Base-by-base conservation (phyloP, 2,797 vertebrate genomes). In the Cichlasoma orientale region DNA sequence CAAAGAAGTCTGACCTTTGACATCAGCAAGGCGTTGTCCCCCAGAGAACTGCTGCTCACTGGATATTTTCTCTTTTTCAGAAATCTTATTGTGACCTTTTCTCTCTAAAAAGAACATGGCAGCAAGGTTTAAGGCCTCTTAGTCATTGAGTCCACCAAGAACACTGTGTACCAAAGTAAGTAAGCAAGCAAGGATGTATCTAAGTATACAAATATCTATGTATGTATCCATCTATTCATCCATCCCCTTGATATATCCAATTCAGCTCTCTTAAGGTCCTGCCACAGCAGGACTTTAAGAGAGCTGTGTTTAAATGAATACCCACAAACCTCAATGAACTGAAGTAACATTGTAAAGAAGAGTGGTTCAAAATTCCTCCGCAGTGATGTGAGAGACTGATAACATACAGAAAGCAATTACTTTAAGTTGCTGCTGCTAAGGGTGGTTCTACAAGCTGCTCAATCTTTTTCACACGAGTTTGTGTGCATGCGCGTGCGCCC, bases 71-170 rank as follows among this genome's bases (percentile, higher is more conserved):
- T 44, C 21, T 63, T 41, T 61, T 63, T 63, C 21, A 41, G 36
- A 41, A 44, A 4, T 12, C 33, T 25, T 61, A 41, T 25, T 44
- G 36, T 4, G 0, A 63, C 36, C 21, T 44, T 3, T 18, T 63
- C 36, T 63, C 36, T 63, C 31, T 41, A 63, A 63, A 63, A 63
- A 41, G 58, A 61, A 41, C 36, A 41, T 16, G 13, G 58, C 58
- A 61, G 36, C 4, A 0, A 61, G 13, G 38, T 33, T 61, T 33
- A 0, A 61, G 0, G 16, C 13, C 41, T 44, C 16, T 5, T 4
- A 44, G 4, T 44, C 41, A 14, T 13, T 44, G 41, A 44, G 41
- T 44, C 13, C 4, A 44, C 41, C 14, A 16, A 27, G 9, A 27
- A 47, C 38, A 47, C 23, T 66, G 3, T 66, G 12, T 47, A 47